Evolutionary conservation across 2,797 vertebrate species (phyloP).

Genomic region (Sitta carolinensis): DNA sequence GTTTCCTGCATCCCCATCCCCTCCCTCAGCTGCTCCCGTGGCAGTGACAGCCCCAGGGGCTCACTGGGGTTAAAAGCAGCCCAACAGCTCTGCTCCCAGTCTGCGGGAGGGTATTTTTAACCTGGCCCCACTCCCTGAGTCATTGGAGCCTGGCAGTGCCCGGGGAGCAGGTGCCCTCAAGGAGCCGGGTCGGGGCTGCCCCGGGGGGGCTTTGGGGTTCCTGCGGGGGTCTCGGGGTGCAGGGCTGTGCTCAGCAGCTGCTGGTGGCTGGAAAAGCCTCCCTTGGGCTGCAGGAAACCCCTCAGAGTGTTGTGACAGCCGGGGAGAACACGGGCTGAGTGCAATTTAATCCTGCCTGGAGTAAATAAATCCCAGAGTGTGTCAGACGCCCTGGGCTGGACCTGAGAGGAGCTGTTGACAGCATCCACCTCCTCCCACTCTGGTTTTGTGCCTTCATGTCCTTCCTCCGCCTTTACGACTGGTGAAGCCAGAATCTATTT

Average conservation of each 20-base stretch:
- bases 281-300: background rate
- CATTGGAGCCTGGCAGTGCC: background rate
- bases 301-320: rapidly evolving
- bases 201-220: background rate
- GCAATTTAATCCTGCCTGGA: background rate
- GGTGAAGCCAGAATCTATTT: background rate
- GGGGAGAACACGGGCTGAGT: background rate
- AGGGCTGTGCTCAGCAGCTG: background rate
- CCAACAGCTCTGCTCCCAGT: rapidly evolving
- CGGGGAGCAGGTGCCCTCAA: background rate
- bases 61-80: background rate
- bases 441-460: background rate
- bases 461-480: background rate
- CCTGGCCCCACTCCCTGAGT: background rate
- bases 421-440: background rate
- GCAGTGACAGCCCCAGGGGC: rapidly evolving
- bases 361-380: background rate
- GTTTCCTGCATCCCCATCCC: background rate
- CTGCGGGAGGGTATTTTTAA: constrained; percentile 16
- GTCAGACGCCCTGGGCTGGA: background rate
- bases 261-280: background rate
- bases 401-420: background rate
- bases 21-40: rapidly evolving
- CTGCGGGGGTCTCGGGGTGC: background rate
- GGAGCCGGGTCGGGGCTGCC: rapidly evolving